Evolutionary conservation across 2,113 vertebrate genomes (phyloP).

Genomic region (Callipepla squamata): DNA sequence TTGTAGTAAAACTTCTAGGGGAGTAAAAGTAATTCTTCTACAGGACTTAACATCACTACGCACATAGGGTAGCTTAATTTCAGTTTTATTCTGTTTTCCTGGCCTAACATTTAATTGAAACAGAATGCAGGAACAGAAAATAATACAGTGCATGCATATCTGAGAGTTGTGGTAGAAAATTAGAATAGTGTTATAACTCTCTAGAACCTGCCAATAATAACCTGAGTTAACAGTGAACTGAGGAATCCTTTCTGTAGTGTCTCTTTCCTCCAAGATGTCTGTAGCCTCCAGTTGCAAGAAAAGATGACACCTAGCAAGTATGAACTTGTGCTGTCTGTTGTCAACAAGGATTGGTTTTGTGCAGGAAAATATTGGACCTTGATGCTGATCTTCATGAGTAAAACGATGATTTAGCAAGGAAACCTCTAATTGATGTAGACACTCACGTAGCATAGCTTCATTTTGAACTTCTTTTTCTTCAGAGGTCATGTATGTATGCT

Average conservation of each 20-base stretch:
- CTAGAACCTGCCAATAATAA: not conserved
- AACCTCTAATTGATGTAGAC: not conserved
- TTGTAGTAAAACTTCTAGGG: not conserved
- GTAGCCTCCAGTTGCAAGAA: not conserved
- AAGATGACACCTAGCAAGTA: not conserved
- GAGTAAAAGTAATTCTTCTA: not conserved
- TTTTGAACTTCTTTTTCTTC: not conserved
- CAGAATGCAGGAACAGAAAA: not conserved
- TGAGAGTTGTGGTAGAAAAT: not conserved
- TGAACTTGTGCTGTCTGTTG: not conserved
- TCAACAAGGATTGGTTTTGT: not conserved
- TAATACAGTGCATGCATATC: not conserved
- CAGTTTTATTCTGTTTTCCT: not conserved
- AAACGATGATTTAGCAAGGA: not conserved
- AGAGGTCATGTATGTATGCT: not conserved
- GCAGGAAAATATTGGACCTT: not conserved
- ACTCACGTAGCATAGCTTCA: not conserved
- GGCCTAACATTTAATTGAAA: not conserved
- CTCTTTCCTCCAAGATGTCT: not conserved
- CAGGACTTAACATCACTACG: not conserved
- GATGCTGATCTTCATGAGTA: not conserved
- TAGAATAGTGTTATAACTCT: not conserved
- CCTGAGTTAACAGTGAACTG: not conserved
- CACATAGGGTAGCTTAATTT: not conserved
- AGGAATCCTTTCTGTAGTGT: not conserved